Conservation (phyloP, 2,797 vertebrate genomes). For the Paedocypris micromegethes region DNA sequence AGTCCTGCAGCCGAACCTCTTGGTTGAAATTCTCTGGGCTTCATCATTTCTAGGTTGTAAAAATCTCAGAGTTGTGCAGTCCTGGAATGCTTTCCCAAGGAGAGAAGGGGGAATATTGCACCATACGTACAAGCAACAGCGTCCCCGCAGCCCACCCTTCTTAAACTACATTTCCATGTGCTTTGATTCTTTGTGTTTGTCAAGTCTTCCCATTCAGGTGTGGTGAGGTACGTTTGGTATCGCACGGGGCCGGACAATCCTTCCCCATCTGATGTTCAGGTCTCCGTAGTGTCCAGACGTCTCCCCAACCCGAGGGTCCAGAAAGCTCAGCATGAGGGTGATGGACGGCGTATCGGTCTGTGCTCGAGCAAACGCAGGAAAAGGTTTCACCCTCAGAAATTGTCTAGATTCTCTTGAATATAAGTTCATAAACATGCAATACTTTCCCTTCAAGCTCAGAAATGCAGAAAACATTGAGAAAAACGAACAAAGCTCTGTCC, state of each 20-base stretch:
- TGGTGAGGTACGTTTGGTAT: slow-evolving; percentile 43
- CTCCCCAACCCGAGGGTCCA: slow-evolving; percentile 29
- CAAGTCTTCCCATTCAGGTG: slow-evolving; percentile 58
- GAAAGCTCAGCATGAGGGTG: slow-evolving; percentile 42
- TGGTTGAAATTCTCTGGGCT: slow-evolving; percentile 25
- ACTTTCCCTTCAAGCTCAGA: slow-evolving; percentile 44
- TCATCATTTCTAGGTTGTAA: slow-evolving; percentile 31
- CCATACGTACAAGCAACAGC: slow-evolving; percentile 50
- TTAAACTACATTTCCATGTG: slow-evolving; percentile 51
- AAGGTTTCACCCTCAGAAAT: slow-evolving; percentile 34
- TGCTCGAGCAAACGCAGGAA: slow-evolving; percentile 46
- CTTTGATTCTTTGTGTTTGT: slow-evolving; percentile 49
- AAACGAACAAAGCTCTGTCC: background rate
- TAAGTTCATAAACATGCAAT: slow-evolving; percentile 50
- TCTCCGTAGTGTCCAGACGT: too few relatives aligned
- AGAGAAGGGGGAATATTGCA: slow-evolving; percentile 50
- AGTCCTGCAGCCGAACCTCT: slow-evolving; percentile 37
- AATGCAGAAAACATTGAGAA: slow-evolving; percentile 27
- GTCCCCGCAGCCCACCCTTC: slow-evolving; percentile 39
- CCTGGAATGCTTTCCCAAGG: slow-evolving; percentile 48
- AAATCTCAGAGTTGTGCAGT: slow-evolving; percentile 43
- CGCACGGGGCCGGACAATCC: slow-evolving; percentile 49
- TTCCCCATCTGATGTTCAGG: slow-evolving; percentile 38
- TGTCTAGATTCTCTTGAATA: slow-evolving; percentile 38
- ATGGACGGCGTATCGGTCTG: slow-evolving; percentile 47